Conservation (phyloP, 92 coral and sea anemone genomes). For the Palythoa caribaeorum region DNA sequence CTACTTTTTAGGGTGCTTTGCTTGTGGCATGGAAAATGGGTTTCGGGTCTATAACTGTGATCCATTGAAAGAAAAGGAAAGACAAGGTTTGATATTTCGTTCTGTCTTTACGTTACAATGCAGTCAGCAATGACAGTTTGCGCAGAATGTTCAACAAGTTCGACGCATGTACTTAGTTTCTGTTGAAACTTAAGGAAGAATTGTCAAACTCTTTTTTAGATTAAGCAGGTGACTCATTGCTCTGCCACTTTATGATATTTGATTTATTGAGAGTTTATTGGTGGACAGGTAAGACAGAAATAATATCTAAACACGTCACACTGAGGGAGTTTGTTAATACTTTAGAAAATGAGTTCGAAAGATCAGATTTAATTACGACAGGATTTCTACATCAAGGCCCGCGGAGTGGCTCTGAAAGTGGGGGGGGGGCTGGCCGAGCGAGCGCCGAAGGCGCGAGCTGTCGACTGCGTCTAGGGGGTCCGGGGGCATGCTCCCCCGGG, state of each 20-base stretch:
- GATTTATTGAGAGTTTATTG: too few species aligned
- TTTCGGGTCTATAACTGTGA: constrained; percentile 98
- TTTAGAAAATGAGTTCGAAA: too few species aligned
- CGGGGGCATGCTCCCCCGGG: not conserved
- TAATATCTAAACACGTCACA: too few species aligned
- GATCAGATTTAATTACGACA: too few species aligned
- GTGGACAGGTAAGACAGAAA: too few species aligned
- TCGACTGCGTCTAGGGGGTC: not conserved
- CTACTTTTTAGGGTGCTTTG: constrained; percentile 84
- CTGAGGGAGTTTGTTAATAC: too few species aligned
- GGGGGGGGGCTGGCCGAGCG: not conserved
- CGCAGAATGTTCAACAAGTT: too few species aligned
- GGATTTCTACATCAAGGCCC: not conserved
- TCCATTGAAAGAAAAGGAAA: constrained; percentile 96
- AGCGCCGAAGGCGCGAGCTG: not conserved
- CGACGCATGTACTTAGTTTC: too few species aligned
- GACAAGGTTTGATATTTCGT: constrained; percentile 78
- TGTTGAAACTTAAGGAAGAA: too few species aligned
- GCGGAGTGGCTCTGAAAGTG: constrained; percentile 10
- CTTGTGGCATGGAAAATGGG: constrained; percentile 99
- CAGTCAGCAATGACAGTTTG: not conserved
- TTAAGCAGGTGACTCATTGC: too few species aligned
- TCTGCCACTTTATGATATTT: too few species aligned
- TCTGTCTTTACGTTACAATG: not conserved
- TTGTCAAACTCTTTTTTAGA: too few species aligned